Percentiles rank a stretch among this genome's conserved stretches.
Evolutionary conservation across 2,888 invertebrate genomes (phyloP).

Genomic region (Zelleria hepariella): DNA sequence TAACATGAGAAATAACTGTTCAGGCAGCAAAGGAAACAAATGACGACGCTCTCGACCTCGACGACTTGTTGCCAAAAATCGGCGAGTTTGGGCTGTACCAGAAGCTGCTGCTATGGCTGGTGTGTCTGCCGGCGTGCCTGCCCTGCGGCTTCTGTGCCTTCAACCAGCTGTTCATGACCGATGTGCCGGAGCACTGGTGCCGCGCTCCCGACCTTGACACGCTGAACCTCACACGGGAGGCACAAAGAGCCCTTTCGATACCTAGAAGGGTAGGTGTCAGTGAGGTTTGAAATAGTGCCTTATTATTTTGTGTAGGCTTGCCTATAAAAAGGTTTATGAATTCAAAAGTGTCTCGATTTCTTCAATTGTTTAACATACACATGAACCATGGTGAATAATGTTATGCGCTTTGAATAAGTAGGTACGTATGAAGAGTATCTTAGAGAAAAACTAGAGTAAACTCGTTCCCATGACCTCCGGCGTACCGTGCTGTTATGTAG

Average conservation of each 20-base stretch:
- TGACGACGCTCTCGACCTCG: conserved; percentile 78
- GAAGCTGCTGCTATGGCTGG: conserved; percentile 85
- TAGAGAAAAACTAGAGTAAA: no score
- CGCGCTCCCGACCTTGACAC: conserved; percentile 76
- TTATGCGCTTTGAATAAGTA: no score
- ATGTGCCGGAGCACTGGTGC: conserved; percentile 91
- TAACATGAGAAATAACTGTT: background rate
- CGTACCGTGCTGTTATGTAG: no score
- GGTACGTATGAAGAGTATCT: no score
- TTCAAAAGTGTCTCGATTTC: no score
- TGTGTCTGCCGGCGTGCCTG: conserved; percentile 90
- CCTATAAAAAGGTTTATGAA: no score
- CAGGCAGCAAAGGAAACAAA: conserved; percentile 40
- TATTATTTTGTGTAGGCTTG: no score
- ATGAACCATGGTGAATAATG: no score
- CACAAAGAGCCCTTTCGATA: conserved; percentile 76
- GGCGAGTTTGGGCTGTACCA: conserved; percentile 94
- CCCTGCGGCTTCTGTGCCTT: conserved; percentile 94
- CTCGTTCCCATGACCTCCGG: no score
- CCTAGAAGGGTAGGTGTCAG: conserved; percentile 63
- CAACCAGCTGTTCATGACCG: conserved; percentile 93
- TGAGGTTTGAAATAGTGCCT: background rate
- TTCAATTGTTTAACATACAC: no score
- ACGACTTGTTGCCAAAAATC: conserved; percentile 86
- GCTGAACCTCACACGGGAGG: conserved; percentile 65